Evolutionary conservation across 2,113 vertebrate genomes (phyloP).

Genomic region (Sula dactylatra): DNA sequence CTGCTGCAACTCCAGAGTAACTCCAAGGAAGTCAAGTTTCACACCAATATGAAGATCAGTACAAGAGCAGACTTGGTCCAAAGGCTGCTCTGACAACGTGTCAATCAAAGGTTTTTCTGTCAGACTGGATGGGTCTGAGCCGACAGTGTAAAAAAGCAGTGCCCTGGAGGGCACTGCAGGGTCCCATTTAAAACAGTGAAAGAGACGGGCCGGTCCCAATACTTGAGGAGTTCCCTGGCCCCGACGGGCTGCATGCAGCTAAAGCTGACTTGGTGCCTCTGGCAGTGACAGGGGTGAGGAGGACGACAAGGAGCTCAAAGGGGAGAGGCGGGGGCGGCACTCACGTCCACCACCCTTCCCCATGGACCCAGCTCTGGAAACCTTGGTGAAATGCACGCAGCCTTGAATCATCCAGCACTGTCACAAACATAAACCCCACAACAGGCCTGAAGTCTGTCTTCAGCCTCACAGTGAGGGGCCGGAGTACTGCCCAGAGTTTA

Average conservation of each 20-base stretch:
- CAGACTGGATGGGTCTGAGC: background rate
- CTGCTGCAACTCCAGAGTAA: background rate
- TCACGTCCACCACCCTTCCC: background rate
- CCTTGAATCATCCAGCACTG: background rate
- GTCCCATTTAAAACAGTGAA: background rate
- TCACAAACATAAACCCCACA: background rate
- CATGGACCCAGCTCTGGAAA: background rate
- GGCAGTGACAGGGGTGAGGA: fast-evolving
- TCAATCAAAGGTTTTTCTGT: background rate
- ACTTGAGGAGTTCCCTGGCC: background rate
- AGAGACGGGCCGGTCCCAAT: background rate
- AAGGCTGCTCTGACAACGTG: background rate
- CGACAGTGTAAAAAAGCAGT: background rate
- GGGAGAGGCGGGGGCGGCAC: background rate
- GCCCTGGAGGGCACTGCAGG: background rate
- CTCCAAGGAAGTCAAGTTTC: background rate
- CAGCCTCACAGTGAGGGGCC: constrained; percentile 4
- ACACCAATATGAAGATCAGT: background rate
- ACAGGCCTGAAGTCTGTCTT: background rate
- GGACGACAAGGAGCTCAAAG: background rate
- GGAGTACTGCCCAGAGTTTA: background rate
- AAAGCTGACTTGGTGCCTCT: background rate
- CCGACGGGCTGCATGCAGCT: fast-evolving
- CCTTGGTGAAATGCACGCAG: background rate
- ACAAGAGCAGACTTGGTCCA: background rate